Percentiles rank a stretch among this genome's conserved stretches.
Conservation (phyloP, 2,888 invertebrate species). For the Fragum whitleyi region DNA sequence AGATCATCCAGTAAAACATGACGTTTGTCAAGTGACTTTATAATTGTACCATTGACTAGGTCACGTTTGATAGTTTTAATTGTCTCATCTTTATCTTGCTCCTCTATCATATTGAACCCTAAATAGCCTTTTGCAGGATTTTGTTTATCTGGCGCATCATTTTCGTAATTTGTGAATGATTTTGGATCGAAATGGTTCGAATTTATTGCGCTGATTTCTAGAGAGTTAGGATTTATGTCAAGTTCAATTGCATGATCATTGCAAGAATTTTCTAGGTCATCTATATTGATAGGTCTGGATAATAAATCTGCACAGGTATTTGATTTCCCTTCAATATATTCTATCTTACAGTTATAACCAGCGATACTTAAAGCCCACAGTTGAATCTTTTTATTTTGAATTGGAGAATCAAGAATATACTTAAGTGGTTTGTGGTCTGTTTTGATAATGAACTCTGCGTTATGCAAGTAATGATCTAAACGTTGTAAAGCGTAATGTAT, state of each 20-base stretch:
- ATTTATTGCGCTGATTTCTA: constrained; percentile 42
- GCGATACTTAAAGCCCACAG: too few relatives aligned
- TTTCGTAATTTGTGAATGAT: too few relatives aligned
- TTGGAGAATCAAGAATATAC: too few relatives aligned
- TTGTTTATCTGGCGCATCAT: too few relatives aligned
- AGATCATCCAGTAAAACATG: constrained; percentile 44
- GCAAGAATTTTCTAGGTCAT: too few relatives aligned
- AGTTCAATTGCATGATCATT: neutral
- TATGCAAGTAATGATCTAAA: constrained; percentile 12
- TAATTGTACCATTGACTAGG: constrained; percentile 20
- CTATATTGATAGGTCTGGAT: neutral
- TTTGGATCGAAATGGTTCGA: too few relatives aligned
- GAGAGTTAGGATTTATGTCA: constrained; percentile 44
- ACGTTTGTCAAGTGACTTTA: constrained; percentile 16
- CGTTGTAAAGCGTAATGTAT: constrained; percentile 33
- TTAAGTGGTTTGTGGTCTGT: constrained; percentile 27
- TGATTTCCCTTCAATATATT: too few relatives aligned
- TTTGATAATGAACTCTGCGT: too few relatives aligned
- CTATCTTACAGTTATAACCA: too few relatives aligned
- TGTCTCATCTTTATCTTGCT: constrained; percentile 38
- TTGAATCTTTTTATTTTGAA: too few relatives aligned
- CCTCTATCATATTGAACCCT: constrained; percentile 25
- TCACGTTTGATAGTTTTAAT: constrained; percentile 22
- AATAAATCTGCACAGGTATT: constrained; percentile 16
- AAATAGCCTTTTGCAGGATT: neutral